phyloP scores from a whole-genome alignment of 2,888 invertebrate species.

The Congeria kusceri region DNA sequence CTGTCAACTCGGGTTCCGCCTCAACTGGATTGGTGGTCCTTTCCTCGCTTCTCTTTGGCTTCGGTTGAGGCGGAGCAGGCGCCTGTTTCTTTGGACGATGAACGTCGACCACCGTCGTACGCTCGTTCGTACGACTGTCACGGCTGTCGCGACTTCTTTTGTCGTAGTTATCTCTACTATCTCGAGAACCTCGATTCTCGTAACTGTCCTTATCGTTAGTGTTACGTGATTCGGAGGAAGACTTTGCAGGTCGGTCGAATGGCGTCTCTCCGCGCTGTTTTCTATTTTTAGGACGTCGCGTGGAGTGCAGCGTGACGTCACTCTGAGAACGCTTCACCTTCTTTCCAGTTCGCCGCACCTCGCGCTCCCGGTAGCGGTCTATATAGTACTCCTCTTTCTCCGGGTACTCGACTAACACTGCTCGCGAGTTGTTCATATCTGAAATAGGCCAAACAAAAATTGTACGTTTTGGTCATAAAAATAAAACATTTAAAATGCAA shows the following conservation, averaged over 20 bases:
- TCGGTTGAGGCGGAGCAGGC: constrained; percentile 45
- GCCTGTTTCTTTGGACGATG: constrained; percentile 54
- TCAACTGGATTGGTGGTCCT: constrained; percentile 34
- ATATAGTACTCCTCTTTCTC: constrained; percentile 59
- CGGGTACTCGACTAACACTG: constrained; percentile 64
- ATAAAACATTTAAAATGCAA: no score
- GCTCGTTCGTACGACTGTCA: neutral
- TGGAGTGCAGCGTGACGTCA: constrained; percentile 64
- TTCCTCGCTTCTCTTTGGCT: constrained; percentile 43
- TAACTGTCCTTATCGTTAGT: constrained; percentile 23
- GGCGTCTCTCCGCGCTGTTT: constrained; percentile 60
- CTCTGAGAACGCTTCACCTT: constrained; percentile 62
- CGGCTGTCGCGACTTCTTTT: constrained; percentile 13
- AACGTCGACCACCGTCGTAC: constrained; percentile 51
- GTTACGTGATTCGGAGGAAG: constrained; percentile 26
- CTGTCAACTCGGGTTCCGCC: constrained; percentile 43
- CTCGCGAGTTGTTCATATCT: constrained; percentile 60
- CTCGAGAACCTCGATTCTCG: neutral
- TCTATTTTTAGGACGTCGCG: constrained; percentile 58
- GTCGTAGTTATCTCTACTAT: constrained; percentile 18
- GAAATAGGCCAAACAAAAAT: neutral
- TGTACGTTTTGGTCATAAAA: no score
- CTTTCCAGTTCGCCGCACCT: constrained; percentile 59
- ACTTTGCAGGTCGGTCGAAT: constrained; percentile 41
- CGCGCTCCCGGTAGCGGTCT: constrained; percentile 66